A percentile compares a stretch with the other conserved stretches of the same genome.
These are phyloP conservation scores for Pachyramphus minor DNA, from an alignment of 2,113 vertebrate genomes.

Conservation along the genomic window DNA sequence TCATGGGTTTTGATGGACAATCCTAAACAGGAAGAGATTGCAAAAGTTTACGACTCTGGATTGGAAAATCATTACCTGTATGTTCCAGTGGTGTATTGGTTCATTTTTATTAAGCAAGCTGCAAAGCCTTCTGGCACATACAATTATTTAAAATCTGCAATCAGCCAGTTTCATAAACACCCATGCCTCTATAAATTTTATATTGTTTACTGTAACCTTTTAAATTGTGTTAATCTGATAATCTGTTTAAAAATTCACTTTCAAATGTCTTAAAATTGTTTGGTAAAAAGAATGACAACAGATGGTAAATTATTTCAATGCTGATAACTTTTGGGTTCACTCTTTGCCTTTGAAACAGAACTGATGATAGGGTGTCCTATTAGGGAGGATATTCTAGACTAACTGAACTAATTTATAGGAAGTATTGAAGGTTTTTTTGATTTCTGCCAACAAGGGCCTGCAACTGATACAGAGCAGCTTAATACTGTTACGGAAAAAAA, in stretches of 20 bases:
- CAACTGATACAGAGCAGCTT: not conserved
- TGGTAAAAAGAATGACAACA: not conserved
- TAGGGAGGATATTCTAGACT: not conserved
- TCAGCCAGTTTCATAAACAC: not conserved
- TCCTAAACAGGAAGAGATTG: not conserved
- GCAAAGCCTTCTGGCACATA: not conserved
- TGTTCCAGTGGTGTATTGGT: not conserved
- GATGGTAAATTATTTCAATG: not conserved
- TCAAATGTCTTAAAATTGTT: not conserved
- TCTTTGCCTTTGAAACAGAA: not conserved
- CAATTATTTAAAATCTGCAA: not conserved
- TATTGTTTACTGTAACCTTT: not conserved
- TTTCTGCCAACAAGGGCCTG: not conserved
- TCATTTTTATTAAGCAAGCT: not conserved
- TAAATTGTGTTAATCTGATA: not conserved
- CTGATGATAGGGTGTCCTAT: not conserved
- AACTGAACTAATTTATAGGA: not conserved
- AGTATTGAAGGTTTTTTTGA: not conserved
- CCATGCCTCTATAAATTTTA: rapidly evolving
- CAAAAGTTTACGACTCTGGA: not conserved
- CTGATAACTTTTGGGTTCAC: not conserved
- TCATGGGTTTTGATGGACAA: not conserved
- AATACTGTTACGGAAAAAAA: not conserved
- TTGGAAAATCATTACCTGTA: not conserved
- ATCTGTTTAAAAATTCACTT: not conserved